Evolutionary conservation across 2,888 invertebrate genomes (phyloP).

Genomic region (Morpho helenor): DNA sequence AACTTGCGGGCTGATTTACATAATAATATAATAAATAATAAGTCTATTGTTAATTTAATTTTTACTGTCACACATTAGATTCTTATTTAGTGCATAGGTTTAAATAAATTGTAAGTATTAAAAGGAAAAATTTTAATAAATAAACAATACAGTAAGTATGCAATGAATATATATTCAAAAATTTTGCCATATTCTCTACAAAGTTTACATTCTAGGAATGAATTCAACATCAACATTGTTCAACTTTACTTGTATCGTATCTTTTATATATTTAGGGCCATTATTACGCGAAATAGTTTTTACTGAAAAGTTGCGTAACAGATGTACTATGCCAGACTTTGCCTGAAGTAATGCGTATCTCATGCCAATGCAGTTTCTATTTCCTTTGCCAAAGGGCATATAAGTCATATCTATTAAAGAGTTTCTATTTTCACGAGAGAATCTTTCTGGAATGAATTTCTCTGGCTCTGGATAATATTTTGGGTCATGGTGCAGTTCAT

Average conservation of each 20-base stretch:
- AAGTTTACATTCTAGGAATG: neutral
- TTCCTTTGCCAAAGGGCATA: conserved; percentile 66
- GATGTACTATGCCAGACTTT: conserved; percentile 30
- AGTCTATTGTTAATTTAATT: too few relatives aligned
- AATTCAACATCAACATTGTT: conserved; percentile 42
- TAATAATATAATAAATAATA: too few relatives aligned
- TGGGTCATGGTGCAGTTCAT: conserved; percentile 57
- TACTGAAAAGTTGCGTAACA: conserved; percentile 27
- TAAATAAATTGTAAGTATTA: too few relatives aligned
- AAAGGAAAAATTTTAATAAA: too few relatives aligned
- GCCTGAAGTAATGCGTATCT: conserved; percentile 47
- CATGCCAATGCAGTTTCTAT: conserved; percentile 60
- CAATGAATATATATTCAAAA: too few relatives aligned
- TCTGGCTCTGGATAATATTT: conserved; percentile 61
- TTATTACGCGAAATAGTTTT: conserved; percentile 19
- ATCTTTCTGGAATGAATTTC: conserved; percentile 60
- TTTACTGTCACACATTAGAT: too few relatives aligned
- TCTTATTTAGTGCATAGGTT: too few relatives aligned
- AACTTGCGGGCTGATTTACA: too few relatives aligned
- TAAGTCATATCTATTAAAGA: conserved; percentile 43
- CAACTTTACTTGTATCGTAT: conserved; percentile 39
- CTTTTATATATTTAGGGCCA: conserved; percentile 32
- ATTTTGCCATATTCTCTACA: too few relatives aligned
- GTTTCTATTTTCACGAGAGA: conserved; percentile 33
- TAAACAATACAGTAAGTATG: too few relatives aligned